Conservation (phyloP, 2,797 vertebrate species). For the Columba guinea region DNA sequence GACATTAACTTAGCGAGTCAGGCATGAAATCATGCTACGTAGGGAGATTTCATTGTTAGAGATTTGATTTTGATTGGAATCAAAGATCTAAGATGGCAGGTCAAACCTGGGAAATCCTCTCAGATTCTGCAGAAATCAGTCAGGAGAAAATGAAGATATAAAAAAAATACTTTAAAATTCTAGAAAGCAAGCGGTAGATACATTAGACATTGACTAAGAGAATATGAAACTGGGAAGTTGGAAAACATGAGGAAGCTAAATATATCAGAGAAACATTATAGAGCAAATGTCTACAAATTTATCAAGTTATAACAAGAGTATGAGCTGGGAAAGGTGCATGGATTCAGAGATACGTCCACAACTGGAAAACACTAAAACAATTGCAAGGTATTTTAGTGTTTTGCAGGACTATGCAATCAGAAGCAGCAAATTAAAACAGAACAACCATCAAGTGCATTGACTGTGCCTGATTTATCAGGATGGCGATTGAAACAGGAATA, state of each 20-base stretch:
- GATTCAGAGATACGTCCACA: background rate
- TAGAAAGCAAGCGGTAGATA: background rate
- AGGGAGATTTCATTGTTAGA: background rate
- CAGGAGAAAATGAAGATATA: background rate
- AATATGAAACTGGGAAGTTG: background rate
- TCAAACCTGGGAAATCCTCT: background rate
- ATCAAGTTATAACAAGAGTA: background rate
- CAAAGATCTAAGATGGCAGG: background rate
- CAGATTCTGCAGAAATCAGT: background rate
- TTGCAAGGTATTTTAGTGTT: background rate
- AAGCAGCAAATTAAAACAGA: background rate
- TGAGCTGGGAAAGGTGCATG: background rate
- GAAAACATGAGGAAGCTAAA: background rate
- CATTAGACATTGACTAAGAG: background rate
- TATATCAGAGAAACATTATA: background rate
- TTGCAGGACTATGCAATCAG: background rate
- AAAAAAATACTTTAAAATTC: background rate
- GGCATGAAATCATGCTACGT: background rate
- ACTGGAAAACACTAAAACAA: background rate
- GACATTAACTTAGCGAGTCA: background rate
- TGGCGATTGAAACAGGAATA: background rate
- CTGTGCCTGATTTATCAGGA: background rate
- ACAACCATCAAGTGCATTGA: background rate
- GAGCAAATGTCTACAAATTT: background rate
- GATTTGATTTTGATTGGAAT: background rate